Conservation (phyloP, 2,797 vertebrate genomes). For the Thalassophryne amazonica region DNA sequence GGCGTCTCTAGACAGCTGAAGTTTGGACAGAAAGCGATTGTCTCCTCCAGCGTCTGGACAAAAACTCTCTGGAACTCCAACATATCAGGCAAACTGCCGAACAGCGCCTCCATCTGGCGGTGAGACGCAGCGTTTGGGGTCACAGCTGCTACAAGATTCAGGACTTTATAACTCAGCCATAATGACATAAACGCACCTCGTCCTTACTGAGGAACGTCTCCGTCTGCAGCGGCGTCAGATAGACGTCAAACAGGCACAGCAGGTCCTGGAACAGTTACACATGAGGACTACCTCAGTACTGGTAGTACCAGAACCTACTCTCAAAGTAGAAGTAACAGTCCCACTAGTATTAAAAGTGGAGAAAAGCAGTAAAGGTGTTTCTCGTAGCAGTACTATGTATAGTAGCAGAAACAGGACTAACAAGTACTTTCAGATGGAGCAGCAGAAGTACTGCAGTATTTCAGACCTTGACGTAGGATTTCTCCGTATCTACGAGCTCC, state of each 20-base stretch:
- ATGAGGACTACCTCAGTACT: background rate
- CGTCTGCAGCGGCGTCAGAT: slow-evolving; percentile 90
- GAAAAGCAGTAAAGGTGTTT: too few relatives aligned
- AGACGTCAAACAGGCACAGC: slow-evolving; percentile 87
- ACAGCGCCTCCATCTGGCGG: slow-evolving; percentile 90
- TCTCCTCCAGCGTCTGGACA: slow-evolving; percentile 90
- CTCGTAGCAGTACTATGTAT: too few relatives aligned
- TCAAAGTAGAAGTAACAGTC: background rate
- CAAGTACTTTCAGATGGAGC: too few relatives aligned
- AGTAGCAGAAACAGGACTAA: too few relatives aligned
- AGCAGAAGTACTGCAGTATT: background rate
- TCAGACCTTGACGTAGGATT: slow-evolving; percentile 92
- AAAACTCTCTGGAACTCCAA: slow-evolving; percentile 94
- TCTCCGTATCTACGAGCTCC: slow-evolving; percentile 93
- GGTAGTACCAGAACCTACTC: background rate
- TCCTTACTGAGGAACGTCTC: slow-evolving; percentile 92
- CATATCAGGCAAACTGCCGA: slow-evolving; percentile 93
- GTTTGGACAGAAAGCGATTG: slow-evolving; percentile 83
- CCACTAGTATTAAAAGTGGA: background rate
- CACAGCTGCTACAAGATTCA: background rate
- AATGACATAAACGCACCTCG: slow-evolving; percentile 83
- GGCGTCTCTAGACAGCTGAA: slow-evolving; percentile 84
- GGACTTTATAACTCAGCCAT: too few relatives aligned
- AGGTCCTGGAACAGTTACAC: slow-evolving; percentile 78
- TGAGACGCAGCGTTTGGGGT: background rate